These are phyloP conservation scores for Tenodera sinensis DNA, from an alignment of 2,888 invertebrate genomes.

Conservation along the genomic window DNA sequence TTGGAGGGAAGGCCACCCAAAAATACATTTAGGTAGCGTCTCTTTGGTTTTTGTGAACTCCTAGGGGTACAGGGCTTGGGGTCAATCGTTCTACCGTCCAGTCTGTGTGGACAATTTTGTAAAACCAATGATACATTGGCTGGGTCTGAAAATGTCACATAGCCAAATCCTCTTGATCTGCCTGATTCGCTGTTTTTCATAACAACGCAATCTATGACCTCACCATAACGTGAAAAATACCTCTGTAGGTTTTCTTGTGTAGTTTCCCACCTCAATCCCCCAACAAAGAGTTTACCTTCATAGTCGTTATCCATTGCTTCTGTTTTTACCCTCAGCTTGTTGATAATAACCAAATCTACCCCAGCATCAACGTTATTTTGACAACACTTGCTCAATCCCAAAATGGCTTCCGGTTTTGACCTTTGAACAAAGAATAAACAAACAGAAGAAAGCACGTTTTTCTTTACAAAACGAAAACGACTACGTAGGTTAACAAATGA, in stretches of 20 bases:
- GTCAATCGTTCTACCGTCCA: slow-evolving; percentile 87
- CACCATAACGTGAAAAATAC: slow-evolving; percentile 92
- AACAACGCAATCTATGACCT: slow-evolving; percentile 95
- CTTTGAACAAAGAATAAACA: no score
- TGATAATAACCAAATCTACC: no score
- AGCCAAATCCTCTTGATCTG: slow-evolving; percentile 92
- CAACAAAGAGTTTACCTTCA: slow-evolving; percentile 94
- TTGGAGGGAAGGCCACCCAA: slow-evolving; percentile 95
- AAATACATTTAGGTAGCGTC: slow-evolving; percentile 90
- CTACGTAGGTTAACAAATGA: no score
- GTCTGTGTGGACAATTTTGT: slow-evolving; percentile 86
- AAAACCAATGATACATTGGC: slow-evolving; percentile 85
- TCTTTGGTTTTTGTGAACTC: slow-evolving; percentile 87
- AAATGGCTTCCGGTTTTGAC: no score
- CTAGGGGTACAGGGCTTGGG: slow-evolving; percentile 96
- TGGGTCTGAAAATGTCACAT: slow-evolving; percentile 93
- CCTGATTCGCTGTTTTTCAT: slow-evolving; percentile 98
- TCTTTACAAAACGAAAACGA: no score
- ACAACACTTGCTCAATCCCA: no score
- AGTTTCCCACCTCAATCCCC: slow-evolving; percentile 91
- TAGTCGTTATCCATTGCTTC: no score
- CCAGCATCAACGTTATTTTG: no score
- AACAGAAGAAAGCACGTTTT: no score
- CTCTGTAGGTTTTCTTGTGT: slow-evolving; percentile 76
- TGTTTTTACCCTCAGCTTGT: no score